phyloP scores from a whole-genome alignment of 2,797 vertebrate genomes.

The Jordanella pulchra region DNA sequence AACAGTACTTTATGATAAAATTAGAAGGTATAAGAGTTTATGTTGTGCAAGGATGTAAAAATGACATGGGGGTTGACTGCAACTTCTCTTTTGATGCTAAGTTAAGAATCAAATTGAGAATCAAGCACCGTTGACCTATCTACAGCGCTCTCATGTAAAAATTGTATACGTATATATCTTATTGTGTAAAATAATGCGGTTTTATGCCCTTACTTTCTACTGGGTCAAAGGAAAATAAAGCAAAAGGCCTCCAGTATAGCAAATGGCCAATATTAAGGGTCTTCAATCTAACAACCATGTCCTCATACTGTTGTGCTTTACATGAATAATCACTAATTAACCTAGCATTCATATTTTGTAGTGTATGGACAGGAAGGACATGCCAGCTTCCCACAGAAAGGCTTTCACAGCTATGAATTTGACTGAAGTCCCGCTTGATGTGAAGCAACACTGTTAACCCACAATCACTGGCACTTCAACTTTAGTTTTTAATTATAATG shows the following conservation, averaged over 20 bases:
- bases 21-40: neutral
- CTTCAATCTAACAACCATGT: neutral
- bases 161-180: too few relatives aligned
- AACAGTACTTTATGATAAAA: neutral
- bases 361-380: neutral
- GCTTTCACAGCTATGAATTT: neutral
- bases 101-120: neutral
- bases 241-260: neutral
- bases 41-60: neutral
- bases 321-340: neutral
- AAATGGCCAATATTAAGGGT: neutral
- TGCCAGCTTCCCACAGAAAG: neutral
- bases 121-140: neutral
- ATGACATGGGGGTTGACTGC: neutral
- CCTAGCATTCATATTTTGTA: neutral
- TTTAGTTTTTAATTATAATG: neutral
- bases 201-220: neutral
- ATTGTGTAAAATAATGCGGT: neutral
- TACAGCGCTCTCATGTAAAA: neutral
- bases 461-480: neutral
- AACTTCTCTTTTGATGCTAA: neutral
- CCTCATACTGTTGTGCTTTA: neutral
- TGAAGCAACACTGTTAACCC: neutral
- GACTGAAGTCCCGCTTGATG: neutral
- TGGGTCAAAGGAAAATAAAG: neutral